Evolutionary conservation across 2,797 vertebrate genomes (phyloP), one percentile per base, ranked within the genome.

Genomic region (Scleropages formosus): DNA sequence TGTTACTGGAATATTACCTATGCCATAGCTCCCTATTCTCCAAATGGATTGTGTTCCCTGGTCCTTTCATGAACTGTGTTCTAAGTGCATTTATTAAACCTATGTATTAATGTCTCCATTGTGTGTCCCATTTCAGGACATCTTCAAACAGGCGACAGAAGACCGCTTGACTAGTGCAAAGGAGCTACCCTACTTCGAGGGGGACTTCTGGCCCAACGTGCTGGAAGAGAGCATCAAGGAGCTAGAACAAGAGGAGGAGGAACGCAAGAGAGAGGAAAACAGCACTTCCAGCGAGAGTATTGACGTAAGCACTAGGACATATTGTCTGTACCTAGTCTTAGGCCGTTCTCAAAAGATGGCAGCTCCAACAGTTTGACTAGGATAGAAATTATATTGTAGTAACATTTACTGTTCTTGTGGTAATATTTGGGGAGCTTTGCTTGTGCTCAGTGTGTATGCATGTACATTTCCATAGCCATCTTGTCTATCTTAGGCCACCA

Each of bases 161-260:
- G 97, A 99, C 86, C 96, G 89, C 78, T 88, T 98, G 77, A 99
- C 97, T 69, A 99, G 97, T 85, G 97, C 97, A 65, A 99, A 99
- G 86, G 97, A 99, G 83, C 82, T 99, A 76, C 97, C 97, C 70
- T 99, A 99, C 81, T 99, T 99, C 70, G 97, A 99, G 88, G 97
- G 97, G 0, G 97, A 99, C 85, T 99, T 99, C 83, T 99, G 97
- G 97, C 97, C 97, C 65, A 99, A 98, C 18, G 97, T 99, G 79
- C 87, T 99, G 78, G 97, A 99, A 86, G 97, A 99, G 89, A 98
- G 96, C 85, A 98, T 99, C 88, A 98, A 99, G 84, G 97, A 99
- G 73, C 88, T 99, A 78, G 97, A 98, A 77, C 96, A 99, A 85
- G 97, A 99, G 78, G 97, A 99, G 58, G 97, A 99, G 82, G 97